Percentiles rank a stretch among this genome's conserved stretches.
Evolutionary conservation across 1,140 invertebrate genomes (phyloP).

Genomic region (Thaumetopoea pityocampa): DNA sequence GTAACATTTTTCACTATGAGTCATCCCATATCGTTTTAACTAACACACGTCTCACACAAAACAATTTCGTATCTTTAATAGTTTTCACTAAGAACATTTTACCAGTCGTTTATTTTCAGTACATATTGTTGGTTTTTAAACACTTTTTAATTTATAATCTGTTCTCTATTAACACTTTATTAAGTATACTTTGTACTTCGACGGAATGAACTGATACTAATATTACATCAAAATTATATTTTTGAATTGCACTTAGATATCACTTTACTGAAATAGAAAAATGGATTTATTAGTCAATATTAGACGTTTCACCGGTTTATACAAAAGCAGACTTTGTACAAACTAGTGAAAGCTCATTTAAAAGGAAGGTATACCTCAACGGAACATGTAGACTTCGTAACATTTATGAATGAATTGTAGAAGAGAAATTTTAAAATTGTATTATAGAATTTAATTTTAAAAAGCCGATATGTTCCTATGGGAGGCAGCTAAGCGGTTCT

Average conservation of each 20-base stretch:
- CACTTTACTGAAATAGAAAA: conserved; percentile 53
- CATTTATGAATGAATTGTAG: conserved; percentile 1
- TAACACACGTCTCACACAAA: conserved; percentile 61
- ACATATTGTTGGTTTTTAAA: conserved; percentile 46
- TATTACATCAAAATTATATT: conserved; percentile 63
- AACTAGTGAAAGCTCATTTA: conserved; percentile 39
- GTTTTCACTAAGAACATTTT: conserved; percentile 53
- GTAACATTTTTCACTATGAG: conserved; percentile 70
- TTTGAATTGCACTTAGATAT: conserved; percentile 60
- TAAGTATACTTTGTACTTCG: conserved; percentile 69
- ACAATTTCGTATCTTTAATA: conserved; percentile 40
- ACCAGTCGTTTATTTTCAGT: conserved; percentile 42
- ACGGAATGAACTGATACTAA: conserved; percentile 62
- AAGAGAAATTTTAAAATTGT: conserved; percentile 12
- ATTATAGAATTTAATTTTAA: not conserved
- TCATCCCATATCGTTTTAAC: conserved; percentile 74
- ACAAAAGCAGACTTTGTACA: conserved; percentile 53
- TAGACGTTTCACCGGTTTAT: conserved; percentile 37
- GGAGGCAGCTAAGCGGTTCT: conserved; percentile 71
- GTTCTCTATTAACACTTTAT: conserved; percentile 47
- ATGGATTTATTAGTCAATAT: conserved; percentile 4
- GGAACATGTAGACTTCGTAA: conserved; percentile 34
- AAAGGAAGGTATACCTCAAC: conserved; percentile 42
- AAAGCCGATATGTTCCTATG: conserved; percentile 35
- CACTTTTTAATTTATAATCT: conserved; percentile 34